Base-by-base conservation (phyloP, 2,888 invertebrate species). In the Plagiodera versicolora region DNA sequence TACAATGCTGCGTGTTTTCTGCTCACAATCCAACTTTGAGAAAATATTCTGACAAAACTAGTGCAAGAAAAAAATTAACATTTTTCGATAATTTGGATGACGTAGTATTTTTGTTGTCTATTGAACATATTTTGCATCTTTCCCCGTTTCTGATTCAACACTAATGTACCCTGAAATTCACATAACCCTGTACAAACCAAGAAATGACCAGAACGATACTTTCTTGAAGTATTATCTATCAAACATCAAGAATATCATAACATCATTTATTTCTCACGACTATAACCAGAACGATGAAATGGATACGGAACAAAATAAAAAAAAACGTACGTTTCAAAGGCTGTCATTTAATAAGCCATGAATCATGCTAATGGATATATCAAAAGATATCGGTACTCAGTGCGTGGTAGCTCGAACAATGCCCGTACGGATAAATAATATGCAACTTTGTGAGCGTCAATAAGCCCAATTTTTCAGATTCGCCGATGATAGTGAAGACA, bases 401-500 rank as follows among this genome's bases (percentile, higher is more conserved):
- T 52, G 52, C 52, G 39, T 52, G 52, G 52, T 16, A 18, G 11
- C 18, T 14, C 1, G n/a, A 39, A 39, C 52, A 39, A 39, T 39
- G 39, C n/a, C n/a, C n/a, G n/a, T n/a, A n/a, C 19, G 24, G 14
- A 17, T 2, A 9, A n/a, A 35, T 2, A 39, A 39, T 39, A 52
- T 52, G 39, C 52, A 52, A 19, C 39, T 39, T n/a, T 39, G 39
- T 39, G 39, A n/a, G n/a, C 39, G 32, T 52, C n/a, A 39, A 9
- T 39, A 1, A 39, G 19, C 35, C 5, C 39, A 17, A 52, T 52
- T 52, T 52, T 39, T 52, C 39, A 52, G 52, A 52, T 52, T 6
- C n/a, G 19, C 20, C 19, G 10, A 52, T 18, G 52, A 52, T 52
- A 52, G 20, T 52, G 52, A 35, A 51, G 39, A 52, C 52, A 52